Conservation (phyloP, 2,888 invertebrate genomes). For the Brachyptera risi region DNA sequence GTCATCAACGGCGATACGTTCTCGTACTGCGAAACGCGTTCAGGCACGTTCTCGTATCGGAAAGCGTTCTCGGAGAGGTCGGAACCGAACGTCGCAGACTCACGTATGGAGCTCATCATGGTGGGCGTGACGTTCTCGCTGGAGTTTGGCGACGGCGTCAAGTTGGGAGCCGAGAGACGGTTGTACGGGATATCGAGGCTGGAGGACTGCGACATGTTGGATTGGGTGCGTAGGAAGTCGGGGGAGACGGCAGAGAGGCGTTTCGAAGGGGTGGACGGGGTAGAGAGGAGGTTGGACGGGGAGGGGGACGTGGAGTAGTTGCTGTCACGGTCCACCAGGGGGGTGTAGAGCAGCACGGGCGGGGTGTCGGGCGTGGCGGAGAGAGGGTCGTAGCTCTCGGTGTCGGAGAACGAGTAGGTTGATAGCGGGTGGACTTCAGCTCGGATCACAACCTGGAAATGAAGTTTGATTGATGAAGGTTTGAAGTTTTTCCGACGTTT, state of each 20-base stretch:
- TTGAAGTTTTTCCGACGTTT: too few relatives aligned
- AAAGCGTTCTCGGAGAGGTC: too few relatives aligned
- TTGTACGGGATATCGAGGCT: slow-evolving; percentile 18
- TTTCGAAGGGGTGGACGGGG: slow-evolving; percentile 26
- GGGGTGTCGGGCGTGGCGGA: slow-evolving; percentile 39
- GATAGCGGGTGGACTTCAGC: slow-evolving; percentile 45
- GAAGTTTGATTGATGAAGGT: background rate
- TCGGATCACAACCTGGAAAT: slow-evolving; percentile 47
- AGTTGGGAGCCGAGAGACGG: background rate
- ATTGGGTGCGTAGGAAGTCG: background rate
- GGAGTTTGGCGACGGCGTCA: background rate
- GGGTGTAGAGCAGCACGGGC: slow-evolving; percentile 36
- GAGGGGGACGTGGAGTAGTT: slow-evolving; percentile 24
- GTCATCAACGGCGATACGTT: too few relatives aligned
- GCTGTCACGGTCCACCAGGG: slow-evolving; percentile 35
- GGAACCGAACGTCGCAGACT: background rate
- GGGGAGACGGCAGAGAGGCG: background rate
- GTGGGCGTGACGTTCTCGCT: too few relatives aligned
- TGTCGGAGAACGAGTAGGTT: slow-evolving; percentile 41
- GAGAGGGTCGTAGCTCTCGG: slow-evolving; percentile 41
- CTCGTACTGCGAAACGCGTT: too few relatives aligned
- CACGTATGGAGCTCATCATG: background rate
- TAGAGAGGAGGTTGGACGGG: too few relatives aligned
- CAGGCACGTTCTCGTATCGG: too few relatives aligned
- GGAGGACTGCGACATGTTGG: slow-evolving; percentile 19